Evolutionary conservation across 2,888 invertebrate species (phyloP).

Genomic region (Andrena fulva): DNA sequence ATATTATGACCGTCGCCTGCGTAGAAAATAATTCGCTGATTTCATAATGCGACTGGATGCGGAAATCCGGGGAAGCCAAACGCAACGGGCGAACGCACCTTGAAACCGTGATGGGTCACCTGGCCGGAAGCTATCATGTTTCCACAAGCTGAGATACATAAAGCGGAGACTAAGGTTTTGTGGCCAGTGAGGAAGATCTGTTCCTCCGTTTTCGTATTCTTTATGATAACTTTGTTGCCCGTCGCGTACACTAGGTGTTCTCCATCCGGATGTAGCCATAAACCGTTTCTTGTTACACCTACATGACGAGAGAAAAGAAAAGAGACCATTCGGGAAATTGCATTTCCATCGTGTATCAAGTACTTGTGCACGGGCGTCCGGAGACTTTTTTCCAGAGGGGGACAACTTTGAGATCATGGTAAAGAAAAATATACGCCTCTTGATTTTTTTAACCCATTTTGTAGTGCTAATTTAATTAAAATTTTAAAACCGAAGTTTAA

Average conservation of each 20-base stretch:
- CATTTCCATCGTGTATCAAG: neutral
- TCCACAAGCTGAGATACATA: slow-evolving; percentile 91
- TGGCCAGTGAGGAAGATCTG: slow-evolving; percentile 93
- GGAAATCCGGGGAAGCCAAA: neutral
- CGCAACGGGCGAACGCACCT: slow-evolving; percentile 85
- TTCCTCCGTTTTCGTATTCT: slow-evolving; percentile 89
- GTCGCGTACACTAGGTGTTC: slow-evolving; percentile 91
- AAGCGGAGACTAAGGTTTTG: slow-evolving; percentile 91
- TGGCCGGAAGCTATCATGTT: slow-evolving; percentile 95
- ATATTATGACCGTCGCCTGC: slow-evolving; percentile 92
- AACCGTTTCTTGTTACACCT: slow-evolving; percentile 85
- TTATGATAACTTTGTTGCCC: slow-evolving; percentile 92
- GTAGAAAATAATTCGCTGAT: slow-evolving; percentile 39
- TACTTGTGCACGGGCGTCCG: neutral
- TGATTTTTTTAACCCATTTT: no score
- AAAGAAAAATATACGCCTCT: no score
- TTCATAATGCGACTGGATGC: neutral
- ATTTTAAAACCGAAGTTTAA: no score
- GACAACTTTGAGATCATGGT: no score
- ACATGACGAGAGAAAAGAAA: neutral
- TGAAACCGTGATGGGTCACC: slow-evolving; percentile 95
- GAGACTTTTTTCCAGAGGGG: no score
- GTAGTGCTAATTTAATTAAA: no score
- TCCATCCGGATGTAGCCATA: slow-evolving; percentile 90
- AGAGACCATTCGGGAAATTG: neutral